phyloP scores from a whole-genome alignment of 2,113 vertebrate species.

The Serilophus lunatus region DNA sequence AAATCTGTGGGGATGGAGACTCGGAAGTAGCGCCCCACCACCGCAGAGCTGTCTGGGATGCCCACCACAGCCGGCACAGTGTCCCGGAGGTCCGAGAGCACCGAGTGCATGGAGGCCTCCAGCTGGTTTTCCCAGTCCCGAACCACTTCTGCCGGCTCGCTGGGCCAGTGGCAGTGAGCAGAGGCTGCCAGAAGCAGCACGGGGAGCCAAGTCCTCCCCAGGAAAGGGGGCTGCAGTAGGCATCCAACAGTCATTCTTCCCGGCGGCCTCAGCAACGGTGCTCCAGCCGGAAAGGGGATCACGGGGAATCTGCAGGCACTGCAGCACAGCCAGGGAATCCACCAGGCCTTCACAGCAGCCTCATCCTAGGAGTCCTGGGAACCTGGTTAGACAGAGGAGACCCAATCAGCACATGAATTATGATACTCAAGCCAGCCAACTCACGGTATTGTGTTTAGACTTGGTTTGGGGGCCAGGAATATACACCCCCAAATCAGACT shows the following conservation, averaged over 20 bases:
- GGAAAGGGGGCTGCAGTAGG: slow-evolving; percentile 59
- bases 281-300: background rate
- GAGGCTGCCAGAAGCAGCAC: slow-evolving; percentile 74
- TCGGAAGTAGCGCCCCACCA: slow-evolving; percentile 87
- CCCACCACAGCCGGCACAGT: slow-evolving; percentile 74
- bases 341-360: slow-evolving; percentile 59
- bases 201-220: slow-evolving; percentile 78
- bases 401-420: background rate
- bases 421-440: background rate
- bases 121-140: slow-evolving; percentile 85
- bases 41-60: slow-evolving; percentile 85
- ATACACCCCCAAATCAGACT: background rate
- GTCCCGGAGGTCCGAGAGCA: slow-evolving; percentile 81
- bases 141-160: slow-evolving; percentile 71
- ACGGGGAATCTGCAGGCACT: background rate
- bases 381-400: slow-evolving; percentile 58
- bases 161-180: slow-evolving; percentile 72
- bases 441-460: background rate
- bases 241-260: slow-evolving; percentile 76
- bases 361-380: slow-evolving; percentile 61
- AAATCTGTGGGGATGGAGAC: slow-evolving; percentile 81
- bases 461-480: background rate
- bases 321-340: background rate
- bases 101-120: slow-evolving; percentile 91
- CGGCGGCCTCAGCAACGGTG: background rate